Base-by-base conservation (phyloP, 2,888 invertebrate species). In the Ectemnius lituratus region DNA sequence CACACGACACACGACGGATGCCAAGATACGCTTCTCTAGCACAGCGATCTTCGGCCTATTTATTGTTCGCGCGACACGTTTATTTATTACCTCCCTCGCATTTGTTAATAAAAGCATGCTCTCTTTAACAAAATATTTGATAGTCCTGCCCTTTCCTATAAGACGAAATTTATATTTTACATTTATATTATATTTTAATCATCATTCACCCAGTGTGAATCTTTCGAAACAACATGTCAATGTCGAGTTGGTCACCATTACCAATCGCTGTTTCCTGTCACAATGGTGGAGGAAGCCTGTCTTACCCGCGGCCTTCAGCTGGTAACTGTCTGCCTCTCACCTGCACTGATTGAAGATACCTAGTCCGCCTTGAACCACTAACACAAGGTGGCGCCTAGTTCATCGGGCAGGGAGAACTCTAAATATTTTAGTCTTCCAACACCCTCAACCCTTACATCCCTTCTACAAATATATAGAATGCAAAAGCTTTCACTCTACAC, bases 101-200 rank as follows among this genome's bases (percentile, higher is more conserved):
- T 83, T 87, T 88, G 85, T 87, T 86, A 88, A 88, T 86, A 89
- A 89, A 88, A 82, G 70, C 72, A 82, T 81, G 69, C 76, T 74
- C 78, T 70, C 76, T 76, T 63, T 45, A 61, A 45, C 14, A 16
- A 52, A 52, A 14, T 52, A 52, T 52, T 52, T 37, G 37, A 37
- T 37, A 11, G 37, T 37, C 37, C 11, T 37, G 8, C 37, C 37
- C 37, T 23, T 23, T 23, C 23, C 23, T 23, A 3, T 23, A 2
- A 1, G 23, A 2, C 3, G 23, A 23, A 23, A 23, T 23, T 23
- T 0, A 57, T 20, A 57, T 6, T 57, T 57, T 37, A 4, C 8
- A 23, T 23, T 23, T 11, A 37, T 4, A 37, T 37, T 37, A 4
- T 37, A 37, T 37, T 37, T 37, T 37, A 37, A 37, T 11, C 37